Base-by-base conservation (phyloP, 2,797 vertebrate species). In the Hydrophis major region DNA sequence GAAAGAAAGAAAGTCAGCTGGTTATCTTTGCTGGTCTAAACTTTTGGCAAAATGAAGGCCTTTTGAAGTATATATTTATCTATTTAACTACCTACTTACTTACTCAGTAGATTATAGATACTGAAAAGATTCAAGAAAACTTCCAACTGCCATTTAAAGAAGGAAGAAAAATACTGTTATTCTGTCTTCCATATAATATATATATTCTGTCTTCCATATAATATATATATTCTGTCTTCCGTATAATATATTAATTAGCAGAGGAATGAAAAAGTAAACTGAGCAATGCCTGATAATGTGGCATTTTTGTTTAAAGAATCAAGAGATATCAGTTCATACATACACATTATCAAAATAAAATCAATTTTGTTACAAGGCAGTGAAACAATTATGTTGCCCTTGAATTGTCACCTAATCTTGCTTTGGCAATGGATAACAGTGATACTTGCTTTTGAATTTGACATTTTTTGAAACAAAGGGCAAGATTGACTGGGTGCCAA, bases 241-340 rank as follows among this genome's bases (percentile, higher is more conserved):
- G 1, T 74, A 74, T 5, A 18, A 25, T 83, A 47, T 47, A 47
- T 83, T 47, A 47, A 88, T 57, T 57, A 56, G 53, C 7, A 10
- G 2, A 32, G 95, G 93, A 96, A 96, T 96, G 95, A 95, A 95
- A 95, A 94, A 95, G 42, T 94, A 92, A 91, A 94, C 94, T 97
- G 12, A 95, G 92, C 1, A 92, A 94, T 92, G 14, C 0, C 91
- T 94, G 95, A 96, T 95, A 87, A 50, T 87, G 96, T 96, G 20
- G 93, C 18, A 0, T 90, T 93, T 13, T 95, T 87, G 95, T 92
- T 95, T 93, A 93, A 95, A 95, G 96, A 95, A 95, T 96, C 95
- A 96, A 95, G 95, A 90, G 87, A 89, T 93, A 89, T 55, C 92
- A 93, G 92, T 93, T 92, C 56, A 91, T 88, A 92, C 56, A 56